phyloP scores from a whole-genome alignment of 2,113 vertebrate species.

The Gallinago media region DNA sequence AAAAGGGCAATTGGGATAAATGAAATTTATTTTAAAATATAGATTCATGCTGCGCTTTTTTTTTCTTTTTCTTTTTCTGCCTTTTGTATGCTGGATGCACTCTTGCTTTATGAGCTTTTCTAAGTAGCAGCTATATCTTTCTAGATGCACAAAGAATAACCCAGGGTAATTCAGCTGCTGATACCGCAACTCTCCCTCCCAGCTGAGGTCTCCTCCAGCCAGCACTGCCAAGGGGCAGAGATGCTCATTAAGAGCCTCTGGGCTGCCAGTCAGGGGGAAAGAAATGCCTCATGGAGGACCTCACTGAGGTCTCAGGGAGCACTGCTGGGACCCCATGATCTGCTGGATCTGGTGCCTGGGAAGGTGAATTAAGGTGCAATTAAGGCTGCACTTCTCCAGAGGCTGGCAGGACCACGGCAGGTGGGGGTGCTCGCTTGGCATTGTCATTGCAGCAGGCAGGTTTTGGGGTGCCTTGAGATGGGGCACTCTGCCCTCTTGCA shows the following conservation, averaged over 20 bases:
- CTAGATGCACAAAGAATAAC: not conserved
- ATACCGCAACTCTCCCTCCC: not conserved
- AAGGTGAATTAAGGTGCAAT: fast-evolving
- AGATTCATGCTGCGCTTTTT: not conserved
- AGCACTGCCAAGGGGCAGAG: not conserved
- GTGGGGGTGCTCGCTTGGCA: fast-evolving
- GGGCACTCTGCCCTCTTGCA: fast-evolving
- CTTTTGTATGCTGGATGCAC: not conserved
- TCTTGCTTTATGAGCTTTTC: not conserved
- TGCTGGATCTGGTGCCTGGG: not conserved
- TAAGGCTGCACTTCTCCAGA: not conserved
- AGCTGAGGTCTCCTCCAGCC: not conserved
- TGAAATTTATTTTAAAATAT: not conserved
- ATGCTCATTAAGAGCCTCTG: not conserved
- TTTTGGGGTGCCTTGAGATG: not conserved
- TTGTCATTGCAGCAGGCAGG: no score
- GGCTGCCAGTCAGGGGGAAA: not conserved
- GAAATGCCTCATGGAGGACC: not conserved
- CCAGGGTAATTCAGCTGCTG: not conserved
- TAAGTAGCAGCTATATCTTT: not conserved
- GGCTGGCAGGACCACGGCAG: fast-evolving
- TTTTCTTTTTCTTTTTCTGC: not conserved
- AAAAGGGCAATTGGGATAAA: not conserved
- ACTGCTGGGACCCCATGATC: not conserved
- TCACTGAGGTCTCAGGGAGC: not conserved